Evolutionary conservation across 2,113 vertebrate genomes (phyloP).

Genomic region (Ageneiosus marmoratus): DNA sequence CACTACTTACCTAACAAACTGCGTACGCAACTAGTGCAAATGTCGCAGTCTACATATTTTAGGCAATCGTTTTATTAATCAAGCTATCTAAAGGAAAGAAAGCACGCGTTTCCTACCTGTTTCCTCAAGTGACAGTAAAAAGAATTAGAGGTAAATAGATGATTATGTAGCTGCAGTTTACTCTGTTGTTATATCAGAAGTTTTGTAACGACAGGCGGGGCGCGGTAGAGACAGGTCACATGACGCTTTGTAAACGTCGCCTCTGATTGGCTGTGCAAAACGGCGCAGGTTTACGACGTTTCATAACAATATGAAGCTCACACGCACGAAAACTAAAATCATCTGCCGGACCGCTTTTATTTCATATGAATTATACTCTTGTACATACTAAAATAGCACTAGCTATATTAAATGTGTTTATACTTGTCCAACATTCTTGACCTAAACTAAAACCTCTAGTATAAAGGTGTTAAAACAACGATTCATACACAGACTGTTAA

Average conservation of each 20-base stretch:
- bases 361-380: background rate
- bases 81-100: background rate
- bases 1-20: too few species aligned
- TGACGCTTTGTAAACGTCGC: background rate
- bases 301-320: background rate
- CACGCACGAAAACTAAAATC: background rate
- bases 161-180: background rate
- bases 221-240: background rate
- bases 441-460: background rate
- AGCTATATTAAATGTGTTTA: background rate
- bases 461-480: background rate
- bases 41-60: too few species aligned
- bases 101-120: background rate
- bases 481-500: background rate
- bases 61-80: background rate
- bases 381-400: background rate
- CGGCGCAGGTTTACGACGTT: background rate
- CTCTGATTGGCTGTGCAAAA: constrained; percentile 14
- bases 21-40: background rate
- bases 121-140: background rate
- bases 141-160: background rate
- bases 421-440: background rate
- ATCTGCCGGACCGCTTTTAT: background rate
- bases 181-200: background rate
- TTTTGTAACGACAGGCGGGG: background rate